A percentile compares a stretch with the other conserved stretches of the same genome.
phyloP scores from a whole-genome alignment of 2,888 invertebrate species.

The Epistrophe grossulariae region DNA sequence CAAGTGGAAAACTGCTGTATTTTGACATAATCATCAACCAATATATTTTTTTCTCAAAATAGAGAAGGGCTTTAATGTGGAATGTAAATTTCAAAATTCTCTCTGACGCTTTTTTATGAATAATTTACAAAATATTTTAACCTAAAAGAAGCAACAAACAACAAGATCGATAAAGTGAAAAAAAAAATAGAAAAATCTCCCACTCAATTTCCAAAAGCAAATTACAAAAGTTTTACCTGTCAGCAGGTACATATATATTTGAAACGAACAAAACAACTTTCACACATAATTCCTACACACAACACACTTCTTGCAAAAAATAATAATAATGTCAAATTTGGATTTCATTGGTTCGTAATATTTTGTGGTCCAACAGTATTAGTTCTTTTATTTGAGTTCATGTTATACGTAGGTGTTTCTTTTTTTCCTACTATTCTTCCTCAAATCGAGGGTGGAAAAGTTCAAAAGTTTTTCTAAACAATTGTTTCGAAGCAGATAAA shows the following conservation, averaged over 20 bases:
- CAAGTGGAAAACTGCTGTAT: too few species aligned
- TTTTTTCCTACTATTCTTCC: neutral
- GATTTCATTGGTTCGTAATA: slow-evolving; percentile 51
- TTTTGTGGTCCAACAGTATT: slow-evolving; percentile 25
- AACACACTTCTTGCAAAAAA: neutral
- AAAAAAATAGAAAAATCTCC: neutral
- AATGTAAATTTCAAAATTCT: too few species aligned
- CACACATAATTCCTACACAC: neutral
- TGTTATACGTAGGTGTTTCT: neutral
- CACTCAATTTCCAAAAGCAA: slow-evolving; percentile 20
- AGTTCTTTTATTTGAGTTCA: slow-evolving; percentile 9
- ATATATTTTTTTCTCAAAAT: too few species aligned
- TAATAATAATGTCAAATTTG: slow-evolving; percentile 50
- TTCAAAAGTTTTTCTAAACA: slow-evolving; percentile 46
- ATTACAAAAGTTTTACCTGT: slow-evolving; percentile 56
- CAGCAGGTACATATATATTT: neutral
- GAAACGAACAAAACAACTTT: neutral
- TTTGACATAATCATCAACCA: too few species aligned
- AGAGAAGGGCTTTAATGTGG: too few species aligned
- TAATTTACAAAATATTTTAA: too few species aligned
- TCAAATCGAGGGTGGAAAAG: slow-evolving; percentile 2
- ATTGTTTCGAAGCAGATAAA: slow-evolving; percentile 52
- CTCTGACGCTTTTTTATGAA: too few species aligned
- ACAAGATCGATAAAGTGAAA: neutral
- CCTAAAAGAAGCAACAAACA: neutral